Base-by-base conservation (phyloP, 1,140 invertebrate species). In the Halictus rubicundus region DNA sequence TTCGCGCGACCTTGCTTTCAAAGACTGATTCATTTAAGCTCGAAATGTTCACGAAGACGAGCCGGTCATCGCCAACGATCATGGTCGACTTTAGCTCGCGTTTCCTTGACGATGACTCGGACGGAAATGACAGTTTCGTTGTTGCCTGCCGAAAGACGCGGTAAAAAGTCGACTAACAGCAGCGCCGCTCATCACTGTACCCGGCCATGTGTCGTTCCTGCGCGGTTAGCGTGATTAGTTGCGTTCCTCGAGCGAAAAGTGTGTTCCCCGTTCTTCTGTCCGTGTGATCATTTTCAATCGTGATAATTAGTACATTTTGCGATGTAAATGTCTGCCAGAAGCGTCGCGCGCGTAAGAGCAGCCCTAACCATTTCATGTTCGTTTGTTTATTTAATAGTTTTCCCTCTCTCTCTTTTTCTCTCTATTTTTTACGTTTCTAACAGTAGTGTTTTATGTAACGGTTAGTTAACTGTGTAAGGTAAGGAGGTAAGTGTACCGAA, bases 1-100 rank as follows among this genome's bases (percentile, higher is more conserved):
- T 79, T 75, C 52, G 64, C 46, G 64, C 59, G 42, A 63, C 72
- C 77, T 70, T 39, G 81, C 77, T 88, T 57, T 64, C 46, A 74
- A 88, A 87, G 87, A 88, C 83, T 88, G 87, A 88, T 88, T 81
- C 72, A 70, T 81, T 80, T 78, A 86, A 75, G 63, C 23, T 46
- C 25, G 39, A 52, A 61, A 79, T 25, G 19, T 10, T 46, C n/a
- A 32, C 27, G 49, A 46, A 63, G 52, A 39, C 57, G 46, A 59
- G 68, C 60, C 49, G 60, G 23, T 75, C 71, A 49, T 65, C 68
- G 60, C 59, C 21, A 49, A 78, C 64, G 65, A 80, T 69, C 72
- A 42, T 37, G 52, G 25, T 46, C 61, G 65, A 16, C 1, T n/a
- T 49, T 21, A 23, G 42, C 8, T 37, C 57, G 27, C 14, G 46